These are phyloP conservation scores for Heloderma charlesbogerti DNA, from an alignment of 2,113 vertebrate genomes.

Conservation along the genomic window DNA sequence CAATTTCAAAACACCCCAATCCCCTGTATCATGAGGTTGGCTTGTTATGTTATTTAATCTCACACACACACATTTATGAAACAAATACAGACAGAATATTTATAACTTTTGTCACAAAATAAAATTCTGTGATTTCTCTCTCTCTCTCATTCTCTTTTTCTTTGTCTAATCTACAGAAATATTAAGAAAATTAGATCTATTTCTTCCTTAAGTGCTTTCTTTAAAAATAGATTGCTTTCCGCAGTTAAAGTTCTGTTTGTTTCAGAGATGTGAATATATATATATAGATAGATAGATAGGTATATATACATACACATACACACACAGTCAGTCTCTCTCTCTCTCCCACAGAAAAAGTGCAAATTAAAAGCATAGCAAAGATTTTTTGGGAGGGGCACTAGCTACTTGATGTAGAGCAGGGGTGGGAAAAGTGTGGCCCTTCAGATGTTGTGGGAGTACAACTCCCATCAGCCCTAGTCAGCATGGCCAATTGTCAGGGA, in stretches of 20 bases:
- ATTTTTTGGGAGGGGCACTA: neutral
- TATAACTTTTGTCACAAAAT: slow-evolving; percentile 38
- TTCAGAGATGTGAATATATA: neutral
- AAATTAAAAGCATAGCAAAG: slow-evolving; percentile 29
- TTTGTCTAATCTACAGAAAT: slow-evolving; percentile 30
- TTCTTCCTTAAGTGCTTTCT: neutral
- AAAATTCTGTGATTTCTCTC: slow-evolving; percentile 23
- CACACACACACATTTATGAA: neutral
- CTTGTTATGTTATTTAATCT: slow-evolving; percentile 21
- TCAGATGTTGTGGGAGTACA: neutral
- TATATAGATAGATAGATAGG: neutral
- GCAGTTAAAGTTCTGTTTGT: neutral
- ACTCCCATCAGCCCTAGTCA: neutral
- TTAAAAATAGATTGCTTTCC: slow-evolving; percentile 28
- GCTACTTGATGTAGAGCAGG: neutral
- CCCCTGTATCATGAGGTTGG: slow-evolving; percentile 23
- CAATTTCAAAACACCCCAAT: neutral
- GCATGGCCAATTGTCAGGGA: neutral
- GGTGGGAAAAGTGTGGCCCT: neutral
- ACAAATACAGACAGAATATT: slow-evolving; percentile 38
- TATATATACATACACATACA: neutral
- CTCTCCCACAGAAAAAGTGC: slow-evolving; percentile 27
- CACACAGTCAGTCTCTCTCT: neutral
- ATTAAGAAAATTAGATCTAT: slow-evolving; percentile 32
- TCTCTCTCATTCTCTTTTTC: neutral